Evolutionary conservation across 2,797 vertebrate genomes (phyloP), one percentile per base, ranked within the genome.

Genomic region (Limnodromus scolopaceus): DNA sequence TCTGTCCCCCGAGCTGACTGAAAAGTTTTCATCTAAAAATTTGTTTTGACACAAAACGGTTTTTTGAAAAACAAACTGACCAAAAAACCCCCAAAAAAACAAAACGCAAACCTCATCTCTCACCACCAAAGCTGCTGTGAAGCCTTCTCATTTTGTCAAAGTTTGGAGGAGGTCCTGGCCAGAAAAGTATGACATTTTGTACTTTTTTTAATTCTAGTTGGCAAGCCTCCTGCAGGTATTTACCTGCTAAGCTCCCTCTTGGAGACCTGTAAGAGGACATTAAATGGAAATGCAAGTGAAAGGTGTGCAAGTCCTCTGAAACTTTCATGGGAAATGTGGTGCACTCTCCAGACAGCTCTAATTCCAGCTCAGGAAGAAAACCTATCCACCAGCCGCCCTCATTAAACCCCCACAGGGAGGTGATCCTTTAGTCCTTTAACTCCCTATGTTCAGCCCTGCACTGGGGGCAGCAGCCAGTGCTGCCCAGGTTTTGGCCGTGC

Each of bases 21-120:
- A 92, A 49, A 93, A 79, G 54, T 65, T 92, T 89, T 93, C 61
- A 72, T 81, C 61, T 93, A 34, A 84, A 68, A 71, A 9, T 69
- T 90, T 95, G 79, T 93, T 95, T 96, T 96, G 75, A 91, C 71
- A 84, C 55, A 61, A 89, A 97, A 91, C 0, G 6, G 48, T 45
- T 66, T 79, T 84, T 88, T 69, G 41, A 78, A 86, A 93, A 93
- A 75, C 41, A 92, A 92, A 68, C 11, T 11, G 63, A 61, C 15
- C 14, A 68, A 34, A 77, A 54, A 43, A 41, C 36, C 19, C 7
- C 2, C 6, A 13, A 36, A 27, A 43, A 14, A 15, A 11, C 13
- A 36, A n/a, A 9, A 13, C 12, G 7, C 16, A 81, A 64, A n/a
- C 16, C 34, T 60, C 24, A 13, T 24, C 7, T 83, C 41, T 92